Evolutionary conservation across 2,113 vertebrate species (phyloP), one percentile per base, ranked within the genome.

Genomic region (Catagonus wagneri): DNA sequence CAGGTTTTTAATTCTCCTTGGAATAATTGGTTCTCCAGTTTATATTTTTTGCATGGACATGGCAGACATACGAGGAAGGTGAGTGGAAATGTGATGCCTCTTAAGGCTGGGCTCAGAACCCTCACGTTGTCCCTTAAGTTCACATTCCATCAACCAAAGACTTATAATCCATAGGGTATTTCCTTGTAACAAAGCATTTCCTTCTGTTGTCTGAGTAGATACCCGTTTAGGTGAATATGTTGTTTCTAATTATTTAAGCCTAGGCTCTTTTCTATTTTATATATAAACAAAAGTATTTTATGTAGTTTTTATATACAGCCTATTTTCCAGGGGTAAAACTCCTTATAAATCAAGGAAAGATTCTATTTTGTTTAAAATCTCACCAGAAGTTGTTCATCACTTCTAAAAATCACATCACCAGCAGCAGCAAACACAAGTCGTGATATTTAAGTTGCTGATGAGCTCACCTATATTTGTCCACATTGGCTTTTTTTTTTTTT

Each of bases 1-100:
- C 92, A 94, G 72, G 25, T 17, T 52, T 92, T 92, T 85, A 50
- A 74, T 89, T n/a, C 39, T 94, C 17, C 36, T 96, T 60, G 32
- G 27, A 74, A 85, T 71, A 80, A 71, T 13, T 44, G 63, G 54
- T 61, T 90, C 75, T 19, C 6, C 14, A 23, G 32, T 54, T 85
- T 1, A 15, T 44, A 27, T 7, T n/a, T 90, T 81, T 65, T 50
- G 14, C 13, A 1, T 32, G 9, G 60, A 91, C 6, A 72, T 7
- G 32, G 52, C 23, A 66, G n/a, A 69, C 54, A 27, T 69, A 34
- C 10, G 13, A 56, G 87, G 80, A 61, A 68, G 27, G 5, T 66
- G 11, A n/a, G 23, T 19, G 25, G 71, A 68, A 79, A 32, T 0
- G 8, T 52, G 36, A 52, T 56, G 52, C 65, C 50, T 83, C 36